A percentile compares a stretch with the other conserved stretches of the same genome.
These are phyloP conservation scores for Alfaro cultratus DNA, from an alignment of 2,797 vertebrate genomes.

Conservation along the genomic window DNA sequence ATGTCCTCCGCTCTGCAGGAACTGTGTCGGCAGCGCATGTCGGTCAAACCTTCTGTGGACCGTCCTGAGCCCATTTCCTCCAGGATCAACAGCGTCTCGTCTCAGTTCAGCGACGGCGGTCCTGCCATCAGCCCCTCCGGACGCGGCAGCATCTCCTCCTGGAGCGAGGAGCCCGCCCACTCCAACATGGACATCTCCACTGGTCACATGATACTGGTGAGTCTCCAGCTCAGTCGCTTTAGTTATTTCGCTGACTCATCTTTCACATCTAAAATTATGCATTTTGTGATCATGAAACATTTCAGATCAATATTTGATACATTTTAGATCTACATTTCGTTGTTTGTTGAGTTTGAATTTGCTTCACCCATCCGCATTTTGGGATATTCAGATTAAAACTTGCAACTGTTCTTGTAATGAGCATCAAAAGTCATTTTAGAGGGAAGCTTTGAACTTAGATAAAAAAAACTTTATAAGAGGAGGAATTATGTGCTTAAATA, in stretches of 20 bases:
- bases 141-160: conserved; percentile 92
- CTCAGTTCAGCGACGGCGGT: conserved; percentile 94
- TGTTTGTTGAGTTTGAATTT: neutral
- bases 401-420: neutral
- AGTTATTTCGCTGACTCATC: neutral
- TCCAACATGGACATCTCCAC: conserved; percentile 99
- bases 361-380: neutral
- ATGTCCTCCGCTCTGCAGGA: conserved; percentile 78
- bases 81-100: conserved; percentile 92
- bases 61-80: conserved; percentile 85
- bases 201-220: conserved; percentile 98
- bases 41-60: conserved; percentile 84
- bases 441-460: neutral
- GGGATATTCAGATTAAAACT: neutral
- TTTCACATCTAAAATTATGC: neutral
- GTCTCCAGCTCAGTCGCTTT: conserved; percentile 41
- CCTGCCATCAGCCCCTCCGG: conserved; percentile 89
- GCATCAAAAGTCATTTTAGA: neutral
- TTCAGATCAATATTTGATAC: neutral
- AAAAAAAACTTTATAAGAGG: neutral
- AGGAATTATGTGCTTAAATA: neutral
- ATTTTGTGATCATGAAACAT: neutral
- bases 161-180: conserved; percentile 94
- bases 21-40: conserved; percentile 96
- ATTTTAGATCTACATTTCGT: neutral